Percentiles rank a stretch among this genome's conserved stretches.
phyloP scores from a whole-genome alignment of 2,888 invertebrate species.

The Lycia hirtaria region DNA sequence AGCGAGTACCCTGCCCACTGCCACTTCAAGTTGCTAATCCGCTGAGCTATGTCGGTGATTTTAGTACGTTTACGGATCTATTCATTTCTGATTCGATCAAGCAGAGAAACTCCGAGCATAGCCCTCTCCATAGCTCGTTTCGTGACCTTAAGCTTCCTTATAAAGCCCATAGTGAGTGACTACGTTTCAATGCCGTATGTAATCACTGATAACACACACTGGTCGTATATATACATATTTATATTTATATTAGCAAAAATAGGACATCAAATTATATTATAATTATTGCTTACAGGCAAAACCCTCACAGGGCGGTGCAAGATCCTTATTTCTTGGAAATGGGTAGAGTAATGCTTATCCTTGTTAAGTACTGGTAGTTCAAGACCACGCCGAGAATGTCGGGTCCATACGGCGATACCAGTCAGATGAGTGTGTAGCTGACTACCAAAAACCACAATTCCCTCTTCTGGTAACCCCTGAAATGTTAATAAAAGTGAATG shows the following conservation, averaged over 20 bases:
- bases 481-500: constrained; percentile 35
- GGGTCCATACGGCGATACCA: constrained; percentile 93
- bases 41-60: too few species aligned
- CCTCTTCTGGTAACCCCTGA: constrained; percentile 91
- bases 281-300: constrained; percentile 88
- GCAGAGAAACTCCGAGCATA: too few species aligned
- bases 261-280: too few species aligned
- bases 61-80: too few species aligned
- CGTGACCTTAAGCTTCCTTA: too few species aligned
- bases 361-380: constrained; percentile 94
- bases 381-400: constrained; percentile 92
- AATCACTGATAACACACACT: too few species aligned
- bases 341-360: constrained; percentile 98
- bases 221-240: neutral
- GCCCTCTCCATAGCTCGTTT: too few species aligned
- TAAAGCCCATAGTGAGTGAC: too few species aligned
- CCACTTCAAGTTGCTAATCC: too few species aligned
- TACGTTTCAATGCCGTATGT: too few species aligned
- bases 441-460: constrained; percentile 97
- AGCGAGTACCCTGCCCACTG: too few species aligned
- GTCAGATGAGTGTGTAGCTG: constrained; percentile 99
- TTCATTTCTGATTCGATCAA: too few species aligned
- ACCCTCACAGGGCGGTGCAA: constrained; percentile 92
- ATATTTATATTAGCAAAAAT: neutral
- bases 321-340: constrained; percentile 98